A percentile compares a stretch with the other conserved stretches of the same genome.
These are phyloP conservation scores for Vesta saturnalis DNA, from an alignment of 2,888 invertebrate species.

Conservation along the genomic window DNA sequence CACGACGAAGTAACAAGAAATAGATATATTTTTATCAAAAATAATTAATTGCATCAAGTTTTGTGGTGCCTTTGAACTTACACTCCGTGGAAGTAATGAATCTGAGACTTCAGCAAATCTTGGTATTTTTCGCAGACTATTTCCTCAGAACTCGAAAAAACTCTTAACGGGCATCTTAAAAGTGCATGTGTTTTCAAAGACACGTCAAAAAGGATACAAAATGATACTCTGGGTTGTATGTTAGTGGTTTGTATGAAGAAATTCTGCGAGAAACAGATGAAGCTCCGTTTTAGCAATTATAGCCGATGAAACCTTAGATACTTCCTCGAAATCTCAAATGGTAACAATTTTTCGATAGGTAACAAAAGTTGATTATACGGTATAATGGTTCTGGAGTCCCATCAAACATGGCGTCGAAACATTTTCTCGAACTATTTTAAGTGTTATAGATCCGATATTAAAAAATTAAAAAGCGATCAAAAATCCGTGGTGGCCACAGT, in stretches of 20 bases:
- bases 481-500: conserved; percentile 47
- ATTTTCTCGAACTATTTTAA: background rate
- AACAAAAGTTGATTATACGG: conserved; percentile 28
- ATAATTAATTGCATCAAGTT: conserved; percentile 51
- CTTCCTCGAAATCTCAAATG: conserved; percentile 34
- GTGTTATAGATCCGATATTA: conserved; percentile 22
- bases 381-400: conserved; percentile 43
- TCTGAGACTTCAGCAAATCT: conserved; percentile 44
- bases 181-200: no score
- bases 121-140: conserved; percentile 49
- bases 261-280: conserved; percentile 41
- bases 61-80: conserved; percentile 52
- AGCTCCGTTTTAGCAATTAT: conserved; percentile 19
- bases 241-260: conserved; percentile 46
- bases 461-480: conserved; percentile 35
- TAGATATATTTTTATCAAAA: no score
- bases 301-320: conserved; percentile 43
- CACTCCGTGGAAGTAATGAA: conserved; percentile 51
- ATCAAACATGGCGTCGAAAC: conserved; percentile 25
- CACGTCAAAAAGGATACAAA: conserved; percentile 50
- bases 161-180: no score
- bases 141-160: conserved; percentile 45
- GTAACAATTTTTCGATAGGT: conserved; percentile 43
- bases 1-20: conserved; percentile 35
- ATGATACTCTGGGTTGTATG: conserved; percentile 52